Conservation (phyloP, 2,888 invertebrate species). For the Nemurella pictetii region DNA sequence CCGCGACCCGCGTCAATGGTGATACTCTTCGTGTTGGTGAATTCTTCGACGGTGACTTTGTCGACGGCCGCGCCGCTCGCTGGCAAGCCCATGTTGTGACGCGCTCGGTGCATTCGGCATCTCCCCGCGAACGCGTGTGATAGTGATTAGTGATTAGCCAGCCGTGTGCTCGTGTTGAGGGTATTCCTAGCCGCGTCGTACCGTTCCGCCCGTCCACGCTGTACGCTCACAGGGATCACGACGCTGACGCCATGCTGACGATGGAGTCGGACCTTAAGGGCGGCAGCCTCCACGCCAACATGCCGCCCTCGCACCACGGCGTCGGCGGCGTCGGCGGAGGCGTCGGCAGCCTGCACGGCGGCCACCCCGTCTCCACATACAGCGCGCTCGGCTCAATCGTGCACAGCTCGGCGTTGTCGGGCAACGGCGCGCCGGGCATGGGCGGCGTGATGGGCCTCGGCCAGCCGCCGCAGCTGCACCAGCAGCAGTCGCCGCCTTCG, state of each 20-base stretch:
- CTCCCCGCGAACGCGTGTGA: constrained; percentile 4
- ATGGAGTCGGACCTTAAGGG: constrained; percentile 91
- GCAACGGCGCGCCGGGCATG: constrained; percentile 49
- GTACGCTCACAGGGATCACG: constrained; percentile 66
- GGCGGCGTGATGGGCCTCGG: constrained; percentile 67
- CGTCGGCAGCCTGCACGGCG: constrained; percentile 51
- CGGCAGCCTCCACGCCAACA: constrained; percentile 82
- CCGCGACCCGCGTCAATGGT: neutral
- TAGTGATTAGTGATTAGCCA: too few species aligned
- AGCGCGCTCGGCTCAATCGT: constrained; percentile 69
- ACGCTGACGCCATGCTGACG: constrained; percentile 85
- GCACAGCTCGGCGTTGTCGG: constrained; percentile 51
- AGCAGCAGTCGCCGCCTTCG: constrained; percentile 62
- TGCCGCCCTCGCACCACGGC: constrained; percentile 72
- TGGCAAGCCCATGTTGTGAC: neutral
- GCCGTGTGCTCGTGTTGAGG: too few species aligned
- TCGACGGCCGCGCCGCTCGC: neutral
- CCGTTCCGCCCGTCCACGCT: constrained; percentile 71
- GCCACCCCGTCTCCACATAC: constrained; percentile 58
- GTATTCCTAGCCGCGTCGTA: neutral
- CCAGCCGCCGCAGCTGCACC: constrained; percentile 55
- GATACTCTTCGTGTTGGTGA: neutral
- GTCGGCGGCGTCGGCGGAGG: neutral
- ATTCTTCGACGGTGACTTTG: neutral
- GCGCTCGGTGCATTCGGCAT: too few species aligned